Conservation (phyloP, 2,113 vertebrate species). For the Myrmecophaga tridactyla region DNA sequence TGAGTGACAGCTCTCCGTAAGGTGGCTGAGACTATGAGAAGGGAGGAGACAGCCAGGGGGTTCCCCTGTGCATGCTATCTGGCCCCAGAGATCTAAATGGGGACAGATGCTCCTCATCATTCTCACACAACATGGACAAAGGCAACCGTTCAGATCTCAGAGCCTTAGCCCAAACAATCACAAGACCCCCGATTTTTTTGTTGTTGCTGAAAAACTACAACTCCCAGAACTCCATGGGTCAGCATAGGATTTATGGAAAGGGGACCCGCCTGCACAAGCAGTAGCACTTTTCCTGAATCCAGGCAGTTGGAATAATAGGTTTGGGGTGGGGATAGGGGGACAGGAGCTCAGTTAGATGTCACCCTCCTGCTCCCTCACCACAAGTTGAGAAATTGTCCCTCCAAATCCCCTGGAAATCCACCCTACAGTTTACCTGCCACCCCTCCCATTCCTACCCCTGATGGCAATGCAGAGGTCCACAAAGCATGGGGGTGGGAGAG, state of each 20-base stretch:
- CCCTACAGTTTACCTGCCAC: not conserved
- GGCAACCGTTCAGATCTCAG: not conserved
- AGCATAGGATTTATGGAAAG: not conserved
- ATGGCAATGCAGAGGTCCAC: not conserved
- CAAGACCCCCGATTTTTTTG: not conserved
- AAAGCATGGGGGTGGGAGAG: not conserved
- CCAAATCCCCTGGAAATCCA: not conserved
- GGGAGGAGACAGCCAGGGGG: not conserved
- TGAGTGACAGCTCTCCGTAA: no score
- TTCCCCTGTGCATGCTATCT: not conserved
- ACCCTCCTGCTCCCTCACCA: not conserved
- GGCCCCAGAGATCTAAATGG: not conserved
- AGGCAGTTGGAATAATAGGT: not conserved
- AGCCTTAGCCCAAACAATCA: not conserved
- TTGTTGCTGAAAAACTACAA: not conserved
- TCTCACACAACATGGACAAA: not conserved
- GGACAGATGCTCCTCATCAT: not conserved
- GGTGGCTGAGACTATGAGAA: not conserved
- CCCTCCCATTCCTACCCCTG: not conserved
- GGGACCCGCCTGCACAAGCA: not conserved
- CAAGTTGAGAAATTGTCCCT: not conserved
- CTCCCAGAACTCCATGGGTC: not conserved
- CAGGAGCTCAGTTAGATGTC: not conserved
- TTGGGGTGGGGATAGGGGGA: accelerated
- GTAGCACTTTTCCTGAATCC: not conserved